phyloP scores from a whole-genome alignment of 2,797 vertebrate species.

The Peromyscus melanophrys region DNA sequence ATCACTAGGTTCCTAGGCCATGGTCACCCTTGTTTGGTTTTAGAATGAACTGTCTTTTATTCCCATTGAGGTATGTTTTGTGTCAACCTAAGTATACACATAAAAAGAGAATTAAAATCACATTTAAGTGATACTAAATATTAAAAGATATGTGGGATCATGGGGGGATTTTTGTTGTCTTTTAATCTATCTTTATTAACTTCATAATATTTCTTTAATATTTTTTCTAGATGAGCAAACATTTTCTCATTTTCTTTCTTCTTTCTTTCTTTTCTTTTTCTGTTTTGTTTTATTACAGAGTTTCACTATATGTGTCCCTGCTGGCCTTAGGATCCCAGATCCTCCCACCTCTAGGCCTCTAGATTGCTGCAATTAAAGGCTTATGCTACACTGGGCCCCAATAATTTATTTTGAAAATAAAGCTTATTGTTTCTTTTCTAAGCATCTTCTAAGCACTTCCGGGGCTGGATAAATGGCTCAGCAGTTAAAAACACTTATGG shows the following conservation, averaged over 20 bases:
- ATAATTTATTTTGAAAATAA: background rate
- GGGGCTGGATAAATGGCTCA: background rate
- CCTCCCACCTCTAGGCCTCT: background rate
- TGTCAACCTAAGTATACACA: background rate
- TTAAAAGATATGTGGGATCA: background rate
- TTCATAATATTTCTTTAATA: background rate
- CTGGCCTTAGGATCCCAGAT: background rate
- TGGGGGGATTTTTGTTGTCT: background rate
- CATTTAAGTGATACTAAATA: conserved; percentile 32
- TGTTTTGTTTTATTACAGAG: background rate
- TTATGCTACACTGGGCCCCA: background rate
- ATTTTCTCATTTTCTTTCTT: conserved; percentile 22
- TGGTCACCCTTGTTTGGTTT: background rate
- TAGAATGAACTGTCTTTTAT: background rate
- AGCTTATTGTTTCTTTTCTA: background rate
- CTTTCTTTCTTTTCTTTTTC: background rate
- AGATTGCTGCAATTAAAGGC: background rate
- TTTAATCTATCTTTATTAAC: conserved; percentile 11
- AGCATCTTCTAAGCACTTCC: background rate
- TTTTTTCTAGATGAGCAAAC: background rate
- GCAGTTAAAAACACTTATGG: background rate
- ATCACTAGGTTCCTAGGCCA: background rate
- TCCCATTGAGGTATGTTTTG: background rate
- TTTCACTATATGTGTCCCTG: background rate
- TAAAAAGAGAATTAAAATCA: conserved; percentile 39